Conservation (phyloP, 2,113 vertebrate genomes). For the Orientallactaga bullata region DNA sequence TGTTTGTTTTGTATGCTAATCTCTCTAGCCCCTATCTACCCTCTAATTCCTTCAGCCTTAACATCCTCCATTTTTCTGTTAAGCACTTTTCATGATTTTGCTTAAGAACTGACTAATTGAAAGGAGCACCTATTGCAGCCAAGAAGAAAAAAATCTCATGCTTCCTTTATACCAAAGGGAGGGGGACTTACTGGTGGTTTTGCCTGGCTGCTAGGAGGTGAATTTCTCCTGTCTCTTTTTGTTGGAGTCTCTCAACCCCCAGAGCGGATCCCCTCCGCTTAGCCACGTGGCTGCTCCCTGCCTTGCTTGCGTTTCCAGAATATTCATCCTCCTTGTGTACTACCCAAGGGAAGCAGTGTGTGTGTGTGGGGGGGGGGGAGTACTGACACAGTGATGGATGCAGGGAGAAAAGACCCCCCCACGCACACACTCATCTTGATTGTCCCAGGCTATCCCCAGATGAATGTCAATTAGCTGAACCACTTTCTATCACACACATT, state of each 20-base stretch:
- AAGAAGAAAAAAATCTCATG: slow-evolving; percentile 1
- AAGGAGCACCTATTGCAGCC: slow-evolving; percentile 4
- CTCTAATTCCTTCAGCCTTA: neutral
- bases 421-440: too few species aligned
- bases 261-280: neutral
- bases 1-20: neutral
- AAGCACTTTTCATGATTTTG: slow-evolving; percentile 24
- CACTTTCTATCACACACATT: slow-evolving; percentile 34
- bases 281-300: neutral
- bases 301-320: neutral
- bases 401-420: neutral
- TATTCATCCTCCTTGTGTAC: slow-evolving; percentile 19
- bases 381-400: slow-evolving; percentile 19
- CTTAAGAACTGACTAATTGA: neutral
- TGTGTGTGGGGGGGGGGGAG: too few species aligned
- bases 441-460: neutral
- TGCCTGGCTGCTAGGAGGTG: neutral
- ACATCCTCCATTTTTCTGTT: neutral
- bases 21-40: neutral
- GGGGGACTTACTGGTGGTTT: neutral
- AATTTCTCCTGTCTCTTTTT: neutral
- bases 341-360: slow-evolving; percentile 31
- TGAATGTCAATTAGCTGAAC: neutral
- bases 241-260: neutral
- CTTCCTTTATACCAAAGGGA: neutral